Base-by-base conservation (phyloP, 2,888 invertebrate genomes). In the Caenorhabditis sp. region DNA sequence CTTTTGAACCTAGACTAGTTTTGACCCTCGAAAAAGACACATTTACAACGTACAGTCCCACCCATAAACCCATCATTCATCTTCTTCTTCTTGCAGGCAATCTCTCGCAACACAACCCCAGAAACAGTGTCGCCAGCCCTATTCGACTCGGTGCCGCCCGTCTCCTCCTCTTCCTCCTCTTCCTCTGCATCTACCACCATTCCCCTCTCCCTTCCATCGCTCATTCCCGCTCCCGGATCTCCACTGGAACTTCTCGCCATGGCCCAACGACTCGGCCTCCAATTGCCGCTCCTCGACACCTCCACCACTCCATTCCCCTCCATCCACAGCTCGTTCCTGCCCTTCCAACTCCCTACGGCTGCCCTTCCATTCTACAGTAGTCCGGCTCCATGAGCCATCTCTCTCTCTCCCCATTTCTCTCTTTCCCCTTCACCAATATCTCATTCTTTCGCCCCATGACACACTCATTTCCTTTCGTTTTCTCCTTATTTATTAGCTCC, bases 241-340 rank as follows among this genome's bases (percentile, higher is more conserved):
- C 65, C 70, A 20, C 35, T 82, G 18, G 77, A 82, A 15, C 32
- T 82, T 1, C 24, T 82, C 40, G 61, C 67, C 22, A 61, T 82
- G 62, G 82, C 82, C 0, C 71, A 78, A 56, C 67, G 67, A 1
- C 67, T 82, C 24, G 77, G 82, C 6, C 9, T 82, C 18, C 61
- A 67, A 22, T 32, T 82, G 24, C 71, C 82, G 5, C 15, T 60
- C 0, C 26, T 44, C 40, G 24, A 55, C 50, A 24, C 60, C 15
- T n/a, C 40, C 20, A 24, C 40, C 18, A 5, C n/a, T 13, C 24
- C 47, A 24, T 56, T 40, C 37, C 26, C 40, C 28, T 37, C 55
- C 20, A 35, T 56, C 24, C n/a, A 24, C 22, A 28, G 26, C 20
- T 32, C 32, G 20, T 60, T 60, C 60, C 37, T 40, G 37, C 60